A percentile compares a stretch with the other conserved stretches of the same genome.
phyloP scores from a whole-genome alignment of 2,797 vertebrate species.

The Channallabes apus region DNA sequence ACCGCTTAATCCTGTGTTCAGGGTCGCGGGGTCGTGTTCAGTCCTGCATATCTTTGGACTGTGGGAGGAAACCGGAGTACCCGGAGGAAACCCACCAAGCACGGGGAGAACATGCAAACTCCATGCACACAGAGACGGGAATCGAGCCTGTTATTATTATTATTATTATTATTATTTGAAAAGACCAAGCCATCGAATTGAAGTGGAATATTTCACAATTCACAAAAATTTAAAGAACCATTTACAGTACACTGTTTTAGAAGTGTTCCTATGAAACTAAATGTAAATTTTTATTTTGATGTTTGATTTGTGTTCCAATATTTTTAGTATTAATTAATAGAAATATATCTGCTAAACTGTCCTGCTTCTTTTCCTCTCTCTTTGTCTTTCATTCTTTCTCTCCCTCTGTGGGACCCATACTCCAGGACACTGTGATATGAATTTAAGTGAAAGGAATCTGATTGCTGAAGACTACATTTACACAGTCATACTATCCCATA shows the following conservation, averaged over 20 bases:
- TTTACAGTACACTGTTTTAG: background rate
- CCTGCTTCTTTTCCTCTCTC: background rate
- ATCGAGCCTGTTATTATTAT: too few species aligned
- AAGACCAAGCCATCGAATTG: background rate
- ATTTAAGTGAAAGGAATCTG: constrained; percentile 48
- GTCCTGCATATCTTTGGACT: too few species aligned
- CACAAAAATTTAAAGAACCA: background rate
- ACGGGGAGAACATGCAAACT: too few species aligned
- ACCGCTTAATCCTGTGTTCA: too few species aligned
- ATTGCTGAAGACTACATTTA: constrained; percentile 53
- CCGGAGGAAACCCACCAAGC: too few species aligned
- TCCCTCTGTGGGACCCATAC: constrained; percentile 1
- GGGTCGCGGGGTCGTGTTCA: too few species aligned
- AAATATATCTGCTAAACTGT: background rate
- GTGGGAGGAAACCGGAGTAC: too few species aligned
- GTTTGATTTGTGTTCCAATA: background rate
- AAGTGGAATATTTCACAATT: background rate
- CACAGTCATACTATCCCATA: constrained; percentile 55
- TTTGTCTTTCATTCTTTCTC: background rate
- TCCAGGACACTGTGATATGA: constrained; percentile 22
- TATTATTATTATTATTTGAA: too few species aligned
- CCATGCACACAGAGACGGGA: too few species aligned
- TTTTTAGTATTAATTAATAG: background rate
- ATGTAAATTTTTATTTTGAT: background rate
- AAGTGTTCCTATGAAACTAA: background rate